phyloP scores from a whole-genome alignment of 2,113 vertebrate species.

The Thryonomys swinderianus region DNA sequence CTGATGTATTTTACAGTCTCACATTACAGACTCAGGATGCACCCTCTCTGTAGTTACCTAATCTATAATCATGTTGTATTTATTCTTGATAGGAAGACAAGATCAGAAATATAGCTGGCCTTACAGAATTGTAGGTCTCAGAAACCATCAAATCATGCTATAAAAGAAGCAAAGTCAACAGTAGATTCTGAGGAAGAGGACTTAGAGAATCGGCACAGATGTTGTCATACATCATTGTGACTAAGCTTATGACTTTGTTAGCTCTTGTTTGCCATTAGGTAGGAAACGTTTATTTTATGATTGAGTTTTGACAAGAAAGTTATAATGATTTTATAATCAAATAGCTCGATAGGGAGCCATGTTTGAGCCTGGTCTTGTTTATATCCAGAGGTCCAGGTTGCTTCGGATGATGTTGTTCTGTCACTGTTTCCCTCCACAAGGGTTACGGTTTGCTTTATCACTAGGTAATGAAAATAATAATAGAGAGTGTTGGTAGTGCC shows the following conservation, averaged over 20 bases:
- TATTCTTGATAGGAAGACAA: conserved; percentile 33
- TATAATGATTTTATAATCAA: conserved; percentile 56
- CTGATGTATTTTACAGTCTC: too few species aligned
- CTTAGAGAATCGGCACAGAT: conserved; percentile 17
- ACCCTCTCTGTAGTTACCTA: background rate
- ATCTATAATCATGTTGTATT: background rate
- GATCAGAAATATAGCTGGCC: conserved; percentile 13
- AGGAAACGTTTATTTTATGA: conserved; percentile 53
- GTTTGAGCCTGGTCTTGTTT: background rate
- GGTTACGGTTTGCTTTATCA: conserved; percentile 48
- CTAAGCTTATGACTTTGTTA: conserved; percentile 32
- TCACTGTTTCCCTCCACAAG: background rate
- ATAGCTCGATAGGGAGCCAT: conserved; percentile 32
- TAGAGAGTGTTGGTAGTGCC: background rate
- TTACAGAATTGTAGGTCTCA: background rate
- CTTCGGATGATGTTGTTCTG: background rate
- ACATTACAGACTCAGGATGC: background rate
- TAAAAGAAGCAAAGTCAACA: conserved; percentile 56
- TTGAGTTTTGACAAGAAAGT: conserved; percentile 49
- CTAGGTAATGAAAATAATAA: conserved; percentile 50
- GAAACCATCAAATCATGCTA: conserved; percentile 28
- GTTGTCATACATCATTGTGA: conserved; percentile 5
- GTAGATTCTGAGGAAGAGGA: background rate
- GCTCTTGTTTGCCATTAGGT: conserved; percentile 4
- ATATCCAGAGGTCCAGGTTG: background rate